A percentile compares a stretch with the other conserved stretches of the same genome.
phyloP scores from a whole-genome alignment of 2,888 invertebrate species.

The Ceraclea dissimilis region DNA sequence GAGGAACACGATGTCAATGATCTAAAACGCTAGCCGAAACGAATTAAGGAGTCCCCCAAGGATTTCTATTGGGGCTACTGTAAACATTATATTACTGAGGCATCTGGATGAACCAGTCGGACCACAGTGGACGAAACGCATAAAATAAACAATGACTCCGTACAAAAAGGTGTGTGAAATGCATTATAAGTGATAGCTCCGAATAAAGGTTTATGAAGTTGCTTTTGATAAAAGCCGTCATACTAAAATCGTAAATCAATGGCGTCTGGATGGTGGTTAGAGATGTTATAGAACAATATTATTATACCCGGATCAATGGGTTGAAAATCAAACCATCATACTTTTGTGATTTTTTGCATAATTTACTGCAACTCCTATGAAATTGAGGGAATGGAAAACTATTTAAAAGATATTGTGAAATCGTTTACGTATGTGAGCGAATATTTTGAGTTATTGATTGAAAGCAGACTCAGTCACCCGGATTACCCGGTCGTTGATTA shows the following conservation, averaged over 20 bases:
- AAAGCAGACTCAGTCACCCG: neutral
- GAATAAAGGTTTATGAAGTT: neutral
- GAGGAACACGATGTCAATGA: no score
- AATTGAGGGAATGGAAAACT: no score
- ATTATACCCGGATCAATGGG: no score
- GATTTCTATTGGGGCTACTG: no score
- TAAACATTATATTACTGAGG: neutral
- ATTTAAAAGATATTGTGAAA: no score
- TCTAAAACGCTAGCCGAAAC: no score
- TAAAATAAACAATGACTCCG: neutral
- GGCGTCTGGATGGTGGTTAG: constrained; percentile 1
- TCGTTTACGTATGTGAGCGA: no score
- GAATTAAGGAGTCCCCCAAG: no score
- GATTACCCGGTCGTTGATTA: neutral
- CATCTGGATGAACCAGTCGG: constrained; percentile 6
- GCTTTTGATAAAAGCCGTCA: neutral
- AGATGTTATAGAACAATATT: neutral
- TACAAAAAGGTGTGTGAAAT: constrained; percentile 3
- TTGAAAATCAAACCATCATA: no score
- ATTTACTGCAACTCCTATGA: no score
- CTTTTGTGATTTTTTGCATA: no score
- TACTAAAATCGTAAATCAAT: constrained; percentile 1
- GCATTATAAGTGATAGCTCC: neutral
- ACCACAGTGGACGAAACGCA: neutral
- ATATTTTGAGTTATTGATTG: neutral